Conservation (phyloP, 2,888 invertebrate species). For the Elegia similella region DNA sequence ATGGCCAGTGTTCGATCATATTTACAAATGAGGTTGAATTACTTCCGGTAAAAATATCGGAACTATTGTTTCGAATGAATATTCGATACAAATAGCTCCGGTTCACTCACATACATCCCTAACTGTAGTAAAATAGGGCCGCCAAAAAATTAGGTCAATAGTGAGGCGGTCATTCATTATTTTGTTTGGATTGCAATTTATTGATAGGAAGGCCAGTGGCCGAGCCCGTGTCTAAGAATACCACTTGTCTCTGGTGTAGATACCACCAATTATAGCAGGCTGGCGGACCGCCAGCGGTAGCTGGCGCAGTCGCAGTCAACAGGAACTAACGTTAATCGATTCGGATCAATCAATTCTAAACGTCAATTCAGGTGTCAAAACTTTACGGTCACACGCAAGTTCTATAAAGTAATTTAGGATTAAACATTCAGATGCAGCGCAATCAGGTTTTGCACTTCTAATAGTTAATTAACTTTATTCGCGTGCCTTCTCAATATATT, state of each 20-base stretch:
- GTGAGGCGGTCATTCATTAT: slow-evolving; percentile 18
- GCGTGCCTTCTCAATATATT: no score
- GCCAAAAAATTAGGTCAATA: slow-evolving; percentile 36
- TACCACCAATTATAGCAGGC: slow-evolving; percentile 94
- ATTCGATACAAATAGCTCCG: no score
- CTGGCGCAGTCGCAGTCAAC: slow-evolving; percentile 55
- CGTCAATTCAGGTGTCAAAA: slow-evolving; percentile 1
- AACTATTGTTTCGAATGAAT: not conserved
- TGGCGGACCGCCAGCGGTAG: slow-evolving; percentile 87
- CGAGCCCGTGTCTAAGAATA: slow-evolving; percentile 85
- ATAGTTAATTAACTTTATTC: no score
- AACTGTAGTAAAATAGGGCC: not conserved
- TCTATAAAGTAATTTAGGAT: no score
- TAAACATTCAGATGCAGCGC: no score
- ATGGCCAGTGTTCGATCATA: not conserved
- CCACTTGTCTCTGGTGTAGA: slow-evolving; percentile 81
- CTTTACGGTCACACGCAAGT: not conserved
- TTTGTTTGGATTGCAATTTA: slow-evolving; percentile 51
- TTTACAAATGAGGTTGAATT: not conserved
- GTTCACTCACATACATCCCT: not conserved
- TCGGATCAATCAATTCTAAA: slow-evolving; percentile 53
- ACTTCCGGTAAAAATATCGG: not conserved
- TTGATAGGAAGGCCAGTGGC: slow-evolving; percentile 72
- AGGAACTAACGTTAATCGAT: slow-evolving; percentile 66
- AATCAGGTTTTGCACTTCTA: no score